These are phyloP conservation scores for Phoeniculus purpureus DNA, from an alignment of 2,797 vertebrate species.

Conservation along the genomic window DNA sequence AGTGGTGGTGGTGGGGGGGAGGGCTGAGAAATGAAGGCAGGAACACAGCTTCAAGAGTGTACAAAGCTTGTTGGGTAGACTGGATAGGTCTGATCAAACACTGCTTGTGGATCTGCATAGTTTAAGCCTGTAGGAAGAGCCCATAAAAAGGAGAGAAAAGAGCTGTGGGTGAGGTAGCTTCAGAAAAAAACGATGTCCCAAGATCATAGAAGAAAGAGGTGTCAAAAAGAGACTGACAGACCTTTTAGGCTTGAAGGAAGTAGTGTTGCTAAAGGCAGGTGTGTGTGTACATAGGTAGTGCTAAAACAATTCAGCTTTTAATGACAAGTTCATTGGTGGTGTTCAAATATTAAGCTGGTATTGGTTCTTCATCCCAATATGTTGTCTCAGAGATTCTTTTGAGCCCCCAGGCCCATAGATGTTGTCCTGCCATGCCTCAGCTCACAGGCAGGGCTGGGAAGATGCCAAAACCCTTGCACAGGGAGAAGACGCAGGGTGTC, in stretches of 20 bases:
- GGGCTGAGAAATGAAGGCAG: not conserved
- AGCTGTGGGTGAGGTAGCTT: not conserved
- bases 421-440: not conserved
- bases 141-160: not conserved
- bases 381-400: not conserved
- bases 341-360: not conserved
- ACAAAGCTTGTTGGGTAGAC: not conserved
- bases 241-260: not conserved
- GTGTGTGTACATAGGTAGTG: not conserved
- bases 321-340: not conserved
- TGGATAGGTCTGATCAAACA: not conserved
- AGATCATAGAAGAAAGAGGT: not conserved
- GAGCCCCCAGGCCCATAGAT: accelerated
- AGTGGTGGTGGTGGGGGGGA: not conserved
- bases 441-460: not conserved
- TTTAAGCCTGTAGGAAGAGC: not conserved
- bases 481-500: not conserved
- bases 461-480: not conserved
- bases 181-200: not conserved
- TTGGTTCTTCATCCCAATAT: not conserved
- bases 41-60: not conserved
- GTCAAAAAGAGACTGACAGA: not conserved
- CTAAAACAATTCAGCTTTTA: not conserved
- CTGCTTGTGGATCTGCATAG: not conserved
- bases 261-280: not conserved